phyloP scores from a whole-genome alignment of 2,888 invertebrate species.

The Salpingus planirostris region DNA sequence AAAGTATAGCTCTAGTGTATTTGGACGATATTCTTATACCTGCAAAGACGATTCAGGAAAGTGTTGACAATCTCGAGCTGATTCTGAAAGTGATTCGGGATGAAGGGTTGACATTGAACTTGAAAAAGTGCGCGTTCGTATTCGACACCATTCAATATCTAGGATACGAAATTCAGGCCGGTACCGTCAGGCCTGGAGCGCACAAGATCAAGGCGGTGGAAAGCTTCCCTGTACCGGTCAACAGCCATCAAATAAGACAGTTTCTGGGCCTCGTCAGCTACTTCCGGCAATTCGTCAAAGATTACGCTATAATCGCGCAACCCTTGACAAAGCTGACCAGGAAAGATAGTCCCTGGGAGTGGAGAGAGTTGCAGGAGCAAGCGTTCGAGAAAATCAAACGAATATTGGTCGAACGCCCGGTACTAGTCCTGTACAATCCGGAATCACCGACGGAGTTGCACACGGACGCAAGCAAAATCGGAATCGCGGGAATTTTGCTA shows the following conservation, averaged over 20 bases:
- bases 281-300: background rate
- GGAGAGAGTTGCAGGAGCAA: too few relatives aligned
- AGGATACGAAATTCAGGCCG: background rate
- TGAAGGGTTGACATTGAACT: background rate
- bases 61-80: too few relatives aligned
- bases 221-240: background rate
- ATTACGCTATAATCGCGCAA: background rate
- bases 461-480: background rate
- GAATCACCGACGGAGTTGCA: background rate
- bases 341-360: too few relatives aligned
- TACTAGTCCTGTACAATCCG: background rate
- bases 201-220: background rate
- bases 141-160: background rate
- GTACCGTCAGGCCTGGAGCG: background rate
- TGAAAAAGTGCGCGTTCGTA: background rate
- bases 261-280: too few relatives aligned
- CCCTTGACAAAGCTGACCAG: too few relatives aligned
- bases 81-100: background rate
- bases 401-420: background rate
- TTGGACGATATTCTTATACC: background rate
- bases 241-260: background rate
- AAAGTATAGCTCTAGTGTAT: background rate
- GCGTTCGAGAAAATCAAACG: background rate
- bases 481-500: background rate
- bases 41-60: too few relatives aligned